These are phyloP conservation scores for Grus americana DNA, from an alignment of 2,113 vertebrate genomes.

Conservation along the genomic window DNA sequence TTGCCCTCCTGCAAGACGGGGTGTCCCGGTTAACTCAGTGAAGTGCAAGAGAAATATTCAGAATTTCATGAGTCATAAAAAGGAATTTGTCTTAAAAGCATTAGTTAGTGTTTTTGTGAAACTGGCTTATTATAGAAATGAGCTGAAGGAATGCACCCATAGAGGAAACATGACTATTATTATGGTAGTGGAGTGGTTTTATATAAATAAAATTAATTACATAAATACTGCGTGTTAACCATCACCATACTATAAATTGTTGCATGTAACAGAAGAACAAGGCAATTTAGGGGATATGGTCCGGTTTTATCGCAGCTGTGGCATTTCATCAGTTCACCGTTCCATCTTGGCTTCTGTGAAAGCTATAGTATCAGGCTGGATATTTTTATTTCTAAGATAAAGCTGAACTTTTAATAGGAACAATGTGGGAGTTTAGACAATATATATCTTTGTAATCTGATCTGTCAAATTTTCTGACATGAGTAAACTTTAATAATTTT, in stretches of 20 bases:
- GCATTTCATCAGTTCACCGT: background rate
- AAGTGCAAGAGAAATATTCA: background rate
- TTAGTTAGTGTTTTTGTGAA: background rate
- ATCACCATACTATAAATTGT: background rate
- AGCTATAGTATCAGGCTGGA: background rate
- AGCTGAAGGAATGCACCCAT: background rate
- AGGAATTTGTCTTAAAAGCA: background rate
- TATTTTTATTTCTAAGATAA: slow-evolving; percentile 21
- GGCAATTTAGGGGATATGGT: background rate
- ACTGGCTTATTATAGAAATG: background rate
- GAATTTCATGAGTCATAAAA: background rate
- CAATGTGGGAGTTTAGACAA: background rate
- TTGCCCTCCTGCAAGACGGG: fast-evolving
- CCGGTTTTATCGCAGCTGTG: background rate
- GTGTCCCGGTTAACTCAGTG: background rate
- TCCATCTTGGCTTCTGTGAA: background rate
- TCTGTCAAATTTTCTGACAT: background rate
- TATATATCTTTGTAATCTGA: background rate
- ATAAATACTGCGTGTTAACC: background rate
- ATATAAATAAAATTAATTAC: background rate
- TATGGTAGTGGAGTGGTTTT: background rate
- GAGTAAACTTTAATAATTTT: background rate
- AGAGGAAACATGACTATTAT: background rate
- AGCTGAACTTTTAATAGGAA: slow-evolving; percentile 12
- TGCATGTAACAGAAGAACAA: background rate